A percentile compares a stretch with the other conserved stretches of the same genome.
These are phyloP conservation scores for Macroramphosus scolopax DNA, from an alignment of 2,797 vertebrate species.

Conservation along the genomic window DNA sequence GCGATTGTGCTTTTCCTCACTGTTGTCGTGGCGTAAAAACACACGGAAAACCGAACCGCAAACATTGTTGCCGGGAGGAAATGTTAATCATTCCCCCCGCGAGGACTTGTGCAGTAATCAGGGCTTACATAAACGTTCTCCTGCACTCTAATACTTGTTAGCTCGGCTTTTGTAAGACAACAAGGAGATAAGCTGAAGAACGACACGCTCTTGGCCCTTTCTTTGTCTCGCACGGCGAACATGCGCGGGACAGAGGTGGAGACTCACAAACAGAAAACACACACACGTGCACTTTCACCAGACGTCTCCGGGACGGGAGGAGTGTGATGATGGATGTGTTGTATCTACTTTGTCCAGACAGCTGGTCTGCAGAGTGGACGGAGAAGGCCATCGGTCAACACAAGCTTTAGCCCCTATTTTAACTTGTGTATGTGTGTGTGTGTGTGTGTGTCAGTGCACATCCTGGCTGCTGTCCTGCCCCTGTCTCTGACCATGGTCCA, in stretches of 20 bases:
- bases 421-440: constrained; percentile 5
- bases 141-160: constrained; percentile 27
- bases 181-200: constrained; percentile 27
- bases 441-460: constrained; percentile 28
- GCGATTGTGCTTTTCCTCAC: constrained; percentile 26
- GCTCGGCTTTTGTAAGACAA: constrained; percentile 30
- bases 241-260: constrained; percentile 26
- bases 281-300: constrained; percentile 26
- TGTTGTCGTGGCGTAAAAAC: too few species aligned
- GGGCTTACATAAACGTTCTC: constrained; percentile 33
- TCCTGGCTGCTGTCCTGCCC: constrained; percentile 48
- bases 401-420: constrained; percentile 53
- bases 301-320: constrained; percentile 59
- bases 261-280: constrained; percentile 6
- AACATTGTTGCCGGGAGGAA: constrained; percentile 47
- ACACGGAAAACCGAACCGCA: constrained; percentile 1
- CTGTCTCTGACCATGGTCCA: constrained; percentile 37
- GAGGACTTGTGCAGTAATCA: constrained; percentile 33
- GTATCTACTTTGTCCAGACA: constrained; percentile 62
- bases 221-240: constrained; percentile 32
- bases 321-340: constrained; percentile 71
- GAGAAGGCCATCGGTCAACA: constrained; percentile 54
- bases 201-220: constrained; percentile 9
- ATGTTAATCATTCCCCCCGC: constrained; percentile 39
- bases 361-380: constrained; percentile 58